These are phyloP conservation scores for Crotalus helleri DNA, from an alignment of 2,113 vertebrate genomes.

Conservation along the genomic window DNA sequence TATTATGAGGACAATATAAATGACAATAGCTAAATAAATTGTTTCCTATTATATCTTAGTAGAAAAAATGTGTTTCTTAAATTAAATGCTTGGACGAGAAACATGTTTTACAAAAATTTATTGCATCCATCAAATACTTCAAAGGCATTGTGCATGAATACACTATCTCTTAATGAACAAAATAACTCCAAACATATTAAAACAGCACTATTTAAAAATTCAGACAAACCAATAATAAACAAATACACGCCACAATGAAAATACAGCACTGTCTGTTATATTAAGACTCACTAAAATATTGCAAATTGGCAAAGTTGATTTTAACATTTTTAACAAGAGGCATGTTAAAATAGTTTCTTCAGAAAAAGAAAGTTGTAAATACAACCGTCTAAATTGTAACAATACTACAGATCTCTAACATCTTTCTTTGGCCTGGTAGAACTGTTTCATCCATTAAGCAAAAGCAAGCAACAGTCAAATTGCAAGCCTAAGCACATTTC, in stretches of 20 bases:
- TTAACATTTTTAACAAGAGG: conserved; percentile 54
- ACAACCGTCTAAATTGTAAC: conserved; percentile 53
- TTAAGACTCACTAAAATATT: conserved; percentile 60
- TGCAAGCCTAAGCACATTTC: not conserved
- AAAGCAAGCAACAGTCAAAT: conserved; percentile 45
- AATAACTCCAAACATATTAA: conserved; percentile 68
- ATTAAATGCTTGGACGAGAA: conserved; percentile 78
- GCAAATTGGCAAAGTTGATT: conserved; percentile 58
- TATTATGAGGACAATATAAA: not conserved
- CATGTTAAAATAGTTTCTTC: conserved; percentile 56
- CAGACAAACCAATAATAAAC: conserved; percentile 64
- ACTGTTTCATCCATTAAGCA: conserved; percentile 50
- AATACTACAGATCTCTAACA: conserved; percentile 34
- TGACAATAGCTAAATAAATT: not conserved
- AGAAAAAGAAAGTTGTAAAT: conserved; percentile 60
- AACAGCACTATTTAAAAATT: conserved; percentile 65
- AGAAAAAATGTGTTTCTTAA: conserved; percentile 56
- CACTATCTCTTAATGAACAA: conserved; percentile 71
- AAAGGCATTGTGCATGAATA: conserved; percentile 72
- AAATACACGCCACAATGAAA: conserved; percentile 68
- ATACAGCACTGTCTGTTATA: conserved; percentile 68
- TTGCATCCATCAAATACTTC: conserved; percentile 71
- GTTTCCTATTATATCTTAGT: conserved; percentile 33
- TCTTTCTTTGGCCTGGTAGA: conserved; percentile 63
- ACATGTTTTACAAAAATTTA: conserved; percentile 77